phyloP scores from a whole-genome alignment of 2,888 invertebrate genomes.

The Dioctria linearis region DNA sequence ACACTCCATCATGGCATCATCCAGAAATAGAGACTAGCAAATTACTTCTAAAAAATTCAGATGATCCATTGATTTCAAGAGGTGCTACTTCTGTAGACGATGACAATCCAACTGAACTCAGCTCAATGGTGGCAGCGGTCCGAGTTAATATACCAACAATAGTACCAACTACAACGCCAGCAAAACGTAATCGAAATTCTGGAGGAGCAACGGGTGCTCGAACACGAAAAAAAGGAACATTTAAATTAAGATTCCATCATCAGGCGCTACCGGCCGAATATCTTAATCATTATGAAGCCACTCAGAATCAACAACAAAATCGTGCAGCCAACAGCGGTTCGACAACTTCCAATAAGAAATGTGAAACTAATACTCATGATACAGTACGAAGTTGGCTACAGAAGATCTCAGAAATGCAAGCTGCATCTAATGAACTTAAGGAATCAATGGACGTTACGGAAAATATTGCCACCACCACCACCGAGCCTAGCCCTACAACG shows the following conservation, averaged over 20 bases:
- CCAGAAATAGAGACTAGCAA: slow-evolving; percentile 61
- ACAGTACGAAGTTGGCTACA: slow-evolving; percentile 83
- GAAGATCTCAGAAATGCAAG: slow-evolving; percentile 81
- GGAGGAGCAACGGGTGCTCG: neutral
- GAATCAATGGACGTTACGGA: slow-evolving; percentile 11
- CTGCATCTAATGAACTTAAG: slow-evolving; percentile 61
- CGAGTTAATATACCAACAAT: slow-evolving; percentile 19
- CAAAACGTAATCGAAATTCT: slow-evolving; percentile 36
- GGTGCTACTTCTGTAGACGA: slow-evolving; percentile 65
- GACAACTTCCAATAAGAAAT: slow-evolving; percentile 15
- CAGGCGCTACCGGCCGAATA: slow-evolving; percentile 85
- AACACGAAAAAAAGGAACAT: slow-evolving; percentile 71
- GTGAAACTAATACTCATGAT: slow-evolving; percentile 73
- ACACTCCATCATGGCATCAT: slow-evolving; percentile 54
- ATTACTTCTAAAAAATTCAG: slow-evolving; percentile 68
- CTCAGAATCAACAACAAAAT: slow-evolving; percentile 73
- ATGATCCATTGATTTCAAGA: slow-evolving; percentile 70
- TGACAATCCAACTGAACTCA: slow-evolving; percentile 65
- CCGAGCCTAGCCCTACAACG: slow-evolving; percentile 61
- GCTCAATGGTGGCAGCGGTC: slow-evolving; percentile 61
- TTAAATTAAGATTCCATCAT: slow-evolving; percentile 86
- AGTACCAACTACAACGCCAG: slow-evolving; percentile 57
- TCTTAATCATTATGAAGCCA: slow-evolving; percentile 84
- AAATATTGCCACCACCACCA: slow-evolving; percentile 48
- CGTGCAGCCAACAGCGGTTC: slow-evolving; percentile 31